Evolutionary conservation across 2,797 vertebrate genomes (phyloP).

Genomic region (Sebastiscus tertius): DNA sequence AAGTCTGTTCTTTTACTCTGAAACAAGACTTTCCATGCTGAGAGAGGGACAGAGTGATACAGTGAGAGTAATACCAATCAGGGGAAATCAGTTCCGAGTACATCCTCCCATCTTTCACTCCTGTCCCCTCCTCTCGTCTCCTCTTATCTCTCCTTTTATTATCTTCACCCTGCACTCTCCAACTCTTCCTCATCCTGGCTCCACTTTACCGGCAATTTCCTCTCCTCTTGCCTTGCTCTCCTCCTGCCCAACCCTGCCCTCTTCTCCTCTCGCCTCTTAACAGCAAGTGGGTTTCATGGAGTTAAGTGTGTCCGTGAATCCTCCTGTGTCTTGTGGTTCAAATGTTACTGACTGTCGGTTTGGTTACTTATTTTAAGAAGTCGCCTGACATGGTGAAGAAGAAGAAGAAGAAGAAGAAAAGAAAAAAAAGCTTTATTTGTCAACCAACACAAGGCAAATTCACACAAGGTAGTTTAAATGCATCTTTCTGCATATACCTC

Average conservation of each 20-base stretch:
- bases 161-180: constrained; percentile 30
- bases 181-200: constrained; percentile 30
- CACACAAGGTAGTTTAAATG: no score
- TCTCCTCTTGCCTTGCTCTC: background rate
- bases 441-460: no score
- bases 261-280: background rate
- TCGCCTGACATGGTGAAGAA: background rate
- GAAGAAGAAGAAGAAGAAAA: no score
- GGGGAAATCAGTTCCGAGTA: constrained; percentile 42
- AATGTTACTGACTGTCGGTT: background rate
- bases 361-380: background rate
- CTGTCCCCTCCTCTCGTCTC: constrained; percentile 17
- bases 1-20: constrained; percentile 39
- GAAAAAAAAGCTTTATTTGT: no score
- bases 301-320: constrained; percentile 16
- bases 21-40: constrained; percentile 14
- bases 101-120: constrained; percentile 35
- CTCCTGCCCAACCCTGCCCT: background rate
- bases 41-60: background rate
- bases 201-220: constrained; percentile 40
- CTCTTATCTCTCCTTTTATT: constrained; percentile 51
- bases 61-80: constrained; percentile 46
- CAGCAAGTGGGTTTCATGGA: background rate
- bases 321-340: background rate
- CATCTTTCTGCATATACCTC: no score